Evolutionary conservation across 2,113 vertebrate species (phyloP).

Genomic region (Siniperca chuatsi): DNA sequence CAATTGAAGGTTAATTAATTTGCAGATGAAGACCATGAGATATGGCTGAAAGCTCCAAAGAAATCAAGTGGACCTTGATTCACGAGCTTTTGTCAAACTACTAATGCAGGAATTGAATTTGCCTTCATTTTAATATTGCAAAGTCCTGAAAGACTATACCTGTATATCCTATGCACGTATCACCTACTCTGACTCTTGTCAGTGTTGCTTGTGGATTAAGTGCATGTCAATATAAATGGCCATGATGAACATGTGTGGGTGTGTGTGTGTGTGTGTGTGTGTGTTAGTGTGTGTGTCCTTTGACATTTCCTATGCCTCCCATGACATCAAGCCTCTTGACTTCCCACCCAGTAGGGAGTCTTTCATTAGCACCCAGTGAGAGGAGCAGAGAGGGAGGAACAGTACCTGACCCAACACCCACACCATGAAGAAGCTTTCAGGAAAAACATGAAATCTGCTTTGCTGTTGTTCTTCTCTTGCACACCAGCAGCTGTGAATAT

Average conservation of each 20-base stretch:
- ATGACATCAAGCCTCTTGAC: constrained; percentile 22
- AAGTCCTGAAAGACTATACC: not conserved
- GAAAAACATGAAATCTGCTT: not conserved
- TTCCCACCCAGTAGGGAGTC: constrained; percentile 31
- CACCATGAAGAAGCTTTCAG: constrained; percentile 14
- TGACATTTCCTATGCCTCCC: not conserved
- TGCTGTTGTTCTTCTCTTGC: not conserved
- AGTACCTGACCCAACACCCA: constrained; percentile 32
- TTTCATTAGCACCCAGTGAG: constrained; percentile 62
- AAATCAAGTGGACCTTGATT: not conserved
- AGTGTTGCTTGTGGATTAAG: not conserved
- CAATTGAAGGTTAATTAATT: too few relatives aligned
- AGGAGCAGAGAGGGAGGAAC: constrained; percentile 13
- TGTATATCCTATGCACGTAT: too few relatives aligned
- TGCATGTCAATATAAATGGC: not conserved
- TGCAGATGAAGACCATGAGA: not conserved
- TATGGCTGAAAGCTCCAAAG: not conserved
- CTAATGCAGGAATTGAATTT: not conserved
- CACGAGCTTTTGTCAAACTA: not conserved
- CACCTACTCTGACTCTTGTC: constrained; percentile 3
- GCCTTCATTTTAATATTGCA: not conserved
- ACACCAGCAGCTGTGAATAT: constrained; percentile 4
- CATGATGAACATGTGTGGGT: not conserved
- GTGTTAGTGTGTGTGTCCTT: not conserved
- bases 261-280: not conserved